Evolutionary conservation across 2,888 invertebrate species (phyloP), one percentile per base, ranked within the genome.

Genomic region (Crocallis elinguaria): DNA sequence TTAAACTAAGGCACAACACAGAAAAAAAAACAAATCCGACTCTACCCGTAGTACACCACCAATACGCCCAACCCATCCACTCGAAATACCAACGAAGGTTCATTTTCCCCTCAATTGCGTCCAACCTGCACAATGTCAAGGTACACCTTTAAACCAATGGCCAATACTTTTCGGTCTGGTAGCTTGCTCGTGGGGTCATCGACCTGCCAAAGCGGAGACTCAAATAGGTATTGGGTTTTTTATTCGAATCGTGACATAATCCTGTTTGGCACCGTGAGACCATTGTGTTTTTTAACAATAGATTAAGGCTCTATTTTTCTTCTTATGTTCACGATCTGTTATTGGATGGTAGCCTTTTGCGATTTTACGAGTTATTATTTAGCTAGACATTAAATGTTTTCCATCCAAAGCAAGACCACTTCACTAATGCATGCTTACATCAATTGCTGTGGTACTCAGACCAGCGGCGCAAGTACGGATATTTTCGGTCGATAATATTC

Each of bases 121-220:
- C 21, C 23, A 43, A 43, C 21, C 65, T 50, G 54, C 53, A 29
- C 61, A 65, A 64, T 66, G 67, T 66, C 66, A 67, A 66, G 66
- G 63, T 62, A 19, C 16, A 25, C 25, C n/a, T n/a, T n/a, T n/a
- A n/a, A 39, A 25, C 38, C 62, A 38, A 38, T 42, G 54, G 57
- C 57, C 65, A 60, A 67, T 70, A 60, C 59, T 73, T 56, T 66
- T 64, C 69, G 70, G 75, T 74, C 73, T 73, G 60, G 57, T 67
- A 71, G 23, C 30, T 44, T 25, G 37, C 43, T 29, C 25, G 36
- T 11, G 35, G 64, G 75, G 66, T 73, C 73, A 39, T 62, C 60
- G 68, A 69, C 72, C 58, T 57, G 50, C 25, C 25, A 27, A 23
- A 32, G 7, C 32, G 29, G 16, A 12, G 4, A 23, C 49, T 46